These are phyloP conservation scores for Reticulitermes speratus DNA, from an alignment of 1,140 invertebrate species.

Conservation along the genomic window DNA sequence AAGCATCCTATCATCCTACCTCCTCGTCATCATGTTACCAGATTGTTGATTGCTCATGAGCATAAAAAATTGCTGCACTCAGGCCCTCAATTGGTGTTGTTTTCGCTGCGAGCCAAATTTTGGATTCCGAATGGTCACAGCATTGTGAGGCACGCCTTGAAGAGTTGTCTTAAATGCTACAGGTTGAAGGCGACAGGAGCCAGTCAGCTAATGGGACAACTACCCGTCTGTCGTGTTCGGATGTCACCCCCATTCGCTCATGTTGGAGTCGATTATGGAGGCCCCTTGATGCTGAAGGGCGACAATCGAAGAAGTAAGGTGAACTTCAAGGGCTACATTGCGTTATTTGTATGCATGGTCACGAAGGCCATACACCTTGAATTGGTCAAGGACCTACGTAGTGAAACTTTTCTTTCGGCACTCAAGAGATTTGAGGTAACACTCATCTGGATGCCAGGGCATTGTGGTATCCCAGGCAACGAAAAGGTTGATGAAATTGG, in stretches of 20 bases:
- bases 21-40: too few relatives aligned
- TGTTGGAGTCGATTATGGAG: conserved; percentile 44
- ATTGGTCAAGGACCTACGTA: conserved; percentile 38
- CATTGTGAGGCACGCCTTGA: too few relatives aligned
- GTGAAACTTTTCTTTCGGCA: conserved; percentile 40
- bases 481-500: too few relatives aligned
- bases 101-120: too few relatives aligned
- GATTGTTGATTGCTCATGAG: too few relatives aligned
- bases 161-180: conserved; percentile 42
- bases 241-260: conserved; percentile 40
- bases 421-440: conserved; percentile 41
- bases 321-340: too few relatives aligned
- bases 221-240: conserved; percentile 36
- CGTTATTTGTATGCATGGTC: conserved; percentile 41
- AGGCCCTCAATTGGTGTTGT: too few relatives aligned
- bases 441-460: too few relatives aligned
- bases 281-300: not conserved
- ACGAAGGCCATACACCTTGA: conserved; percentile 44
- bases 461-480: too few relatives aligned
- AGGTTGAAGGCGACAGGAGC: conserved; percentile 30
- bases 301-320: conserved; percentile 43
- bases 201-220: conserved; percentile 38
- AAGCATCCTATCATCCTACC: too few relatives aligned
- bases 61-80: too few relatives aligned
- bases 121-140: too few relatives aligned